Evolutionary conservation across 2,797 vertebrate genomes (phyloP), one percentile per base, ranked within the genome.

Genomic region (Epinephelus malabaricus): DNA sequence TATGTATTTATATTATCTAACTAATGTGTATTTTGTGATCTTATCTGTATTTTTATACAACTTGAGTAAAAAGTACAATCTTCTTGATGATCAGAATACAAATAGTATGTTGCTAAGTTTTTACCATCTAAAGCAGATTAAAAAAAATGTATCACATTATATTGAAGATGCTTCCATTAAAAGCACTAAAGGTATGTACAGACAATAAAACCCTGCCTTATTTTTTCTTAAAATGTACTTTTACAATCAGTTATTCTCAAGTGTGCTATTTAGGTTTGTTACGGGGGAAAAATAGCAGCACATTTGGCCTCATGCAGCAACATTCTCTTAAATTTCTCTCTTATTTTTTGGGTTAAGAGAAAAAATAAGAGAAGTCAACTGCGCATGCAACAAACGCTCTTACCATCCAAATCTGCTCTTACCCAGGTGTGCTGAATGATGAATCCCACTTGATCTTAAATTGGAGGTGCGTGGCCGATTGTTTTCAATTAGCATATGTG

Each of bases 51-150:
- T 46, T 30, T 49, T 65, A 17, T 55, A 8, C 7, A 66, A 38
- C 5, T 60, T 60, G 9, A 15, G 23, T 45, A 47, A 34, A 19
- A 72, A 47, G 6, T 40, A 49, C 17, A 23, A 5, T 62, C 18
- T 62, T 53, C 12, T 43, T n/a, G 11, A 62, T 69, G 25, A 69
- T 69, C 40, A 76, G 6, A 13, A 21, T 55, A 55, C 56, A n/a
- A 54, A 43, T 3, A 43, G 27, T 30, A 30, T 34, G 1, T 43
- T 17, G 3, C 8, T 5, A 23, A 18, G 7, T 47, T 49, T 19
- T 54, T 2, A 23, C 14, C n/a, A 56, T 38, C 3, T 14, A 13
- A 59, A 60, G 34, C n/a, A 2, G 19, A 62, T 34, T 13, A 19
- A 46, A 53, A 53, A 38, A 69, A 30, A 14, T 58, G 1, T 6